Evolutionary conservation across 2,797 vertebrate genomes (phyloP).

Genomic region (Pseudocheirus occidentalis): DNA sequence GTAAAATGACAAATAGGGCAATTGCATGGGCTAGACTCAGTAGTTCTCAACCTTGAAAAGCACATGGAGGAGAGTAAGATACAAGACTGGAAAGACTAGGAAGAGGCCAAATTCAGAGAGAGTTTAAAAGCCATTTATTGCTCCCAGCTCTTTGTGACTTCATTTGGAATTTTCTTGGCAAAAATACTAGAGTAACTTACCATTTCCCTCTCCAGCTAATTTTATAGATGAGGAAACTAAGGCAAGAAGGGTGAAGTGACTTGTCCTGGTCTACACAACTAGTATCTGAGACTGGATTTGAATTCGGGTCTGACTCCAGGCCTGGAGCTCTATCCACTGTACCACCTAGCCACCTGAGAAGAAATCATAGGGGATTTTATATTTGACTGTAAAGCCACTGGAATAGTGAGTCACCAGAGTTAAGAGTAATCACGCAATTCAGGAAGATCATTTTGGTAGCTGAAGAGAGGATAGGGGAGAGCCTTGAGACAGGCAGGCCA

Average conservation of each 20-base stretch:
- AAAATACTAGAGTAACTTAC: not conserved
- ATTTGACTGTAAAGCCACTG: not conserved
- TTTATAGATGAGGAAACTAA: not conserved
- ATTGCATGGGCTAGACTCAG: not conserved
- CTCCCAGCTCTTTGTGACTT: not conserved
- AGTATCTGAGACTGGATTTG: not conserved
- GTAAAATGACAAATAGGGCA: not conserved
- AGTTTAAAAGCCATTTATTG: not conserved
- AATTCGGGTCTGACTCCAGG: not conserved
- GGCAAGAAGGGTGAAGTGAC: not conserved
- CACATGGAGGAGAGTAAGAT: not conserved
- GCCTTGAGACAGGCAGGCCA: not conserved
- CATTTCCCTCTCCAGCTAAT: not conserved
- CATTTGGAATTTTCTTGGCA: not conserved
- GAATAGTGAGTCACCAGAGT: not conserved
- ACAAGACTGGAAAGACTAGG: not conserved
- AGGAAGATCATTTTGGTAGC: not conserved
- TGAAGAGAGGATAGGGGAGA: not conserved
- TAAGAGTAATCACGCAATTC: not conserved
- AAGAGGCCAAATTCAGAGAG: not conserved
- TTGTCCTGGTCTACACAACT: not conserved
- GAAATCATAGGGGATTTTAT: not conserved
- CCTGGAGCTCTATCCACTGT: not conserved
- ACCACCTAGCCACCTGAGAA: not conserved
- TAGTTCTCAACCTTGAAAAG: no score